Evolutionary conservation across 2,797 vertebrate genomes (phyloP), one percentile per base, ranked within the genome.

Genomic region (Hipposideros larvatus): DNA sequence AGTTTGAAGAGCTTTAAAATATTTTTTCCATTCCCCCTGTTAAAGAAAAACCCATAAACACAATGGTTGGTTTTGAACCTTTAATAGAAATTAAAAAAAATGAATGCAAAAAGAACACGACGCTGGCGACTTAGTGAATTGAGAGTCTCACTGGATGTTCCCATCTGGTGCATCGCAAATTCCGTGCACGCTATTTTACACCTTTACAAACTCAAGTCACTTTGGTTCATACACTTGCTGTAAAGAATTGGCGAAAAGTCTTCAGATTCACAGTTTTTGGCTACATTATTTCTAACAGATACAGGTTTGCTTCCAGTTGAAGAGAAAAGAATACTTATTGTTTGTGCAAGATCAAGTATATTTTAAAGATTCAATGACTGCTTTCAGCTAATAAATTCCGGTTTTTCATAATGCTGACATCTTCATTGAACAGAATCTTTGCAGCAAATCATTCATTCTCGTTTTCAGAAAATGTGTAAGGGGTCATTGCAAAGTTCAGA

Each of bases 1-100:
- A 7, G 59, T 73, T 3, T 28, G 31, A 59, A 46, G 43, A 48
- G 7, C 53, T 51, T 14, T 51, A 51, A 51, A 51, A 15, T 51
- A 51, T 15, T 15, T 51, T 51, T 43, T 15, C 48, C 48, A 51
- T 51, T 51, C 18, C 14, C 53, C 19, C 15, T 90, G 90, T 86
- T 63, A 96, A 96, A 95, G 94, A 90, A 2, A 66, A 95, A 63
- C 28, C 96, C 91, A 92, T 70, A 96, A 84, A 90, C 5, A 79
- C 95, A 78, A 91, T 43, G 90, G 57, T 88, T 97, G 97, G 97
- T 98, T 98, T 98, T 98, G 97, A 98, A 98, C 98, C 98, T 99
- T 99, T 99, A 98, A 98, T 98, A 97, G 21, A 97, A 98, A 98
- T 97, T 98, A 98, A 98, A 96, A 92, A 97, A 88, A 97, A 96